Percentiles rank a stretch among this genome's conserved stretches.
Evolutionary conservation across 2,797 vertebrate genomes (phyloP).

Genomic region (Microctenopoma lineatum): DNA sequence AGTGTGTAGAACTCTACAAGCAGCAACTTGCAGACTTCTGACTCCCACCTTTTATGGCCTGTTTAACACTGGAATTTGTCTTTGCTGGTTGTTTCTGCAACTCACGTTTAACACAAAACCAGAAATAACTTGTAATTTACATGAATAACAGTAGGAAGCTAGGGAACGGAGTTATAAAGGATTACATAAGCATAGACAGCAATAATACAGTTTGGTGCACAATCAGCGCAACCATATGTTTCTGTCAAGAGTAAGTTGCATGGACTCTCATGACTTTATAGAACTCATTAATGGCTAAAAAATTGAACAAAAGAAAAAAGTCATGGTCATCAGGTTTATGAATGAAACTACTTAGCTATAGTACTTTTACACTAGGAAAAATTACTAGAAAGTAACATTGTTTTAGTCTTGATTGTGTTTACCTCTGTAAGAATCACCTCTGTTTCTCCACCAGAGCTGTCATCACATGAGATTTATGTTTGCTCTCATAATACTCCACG

Average conservation of each 20-base stretch:
- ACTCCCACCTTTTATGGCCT: conserved; percentile 43
- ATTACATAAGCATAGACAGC: neutral
- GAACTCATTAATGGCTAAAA: neutral
- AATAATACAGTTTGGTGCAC: neutral
- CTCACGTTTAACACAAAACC: conserved; percentile 1
- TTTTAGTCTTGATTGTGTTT: conserved; percentile 2
- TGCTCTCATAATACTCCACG: conserved; percentile 53
- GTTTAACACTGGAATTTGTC: conserved; percentile 36
- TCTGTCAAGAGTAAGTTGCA: neutral
- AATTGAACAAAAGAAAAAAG: neutral
- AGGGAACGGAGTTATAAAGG: neutral
- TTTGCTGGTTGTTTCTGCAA: neutral
- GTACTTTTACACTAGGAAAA: neutral
- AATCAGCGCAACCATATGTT: neutral
- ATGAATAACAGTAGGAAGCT: neutral
- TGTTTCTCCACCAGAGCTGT: conserved; percentile 46
- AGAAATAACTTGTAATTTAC: neutral
- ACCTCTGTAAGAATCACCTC: conserved; percentile 16
- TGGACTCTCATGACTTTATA: neutral
- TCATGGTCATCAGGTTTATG: neutral
- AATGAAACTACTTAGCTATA: neutral
- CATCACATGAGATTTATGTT: conserved; percentile 59
- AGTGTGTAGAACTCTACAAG: conserved; percentile 43
- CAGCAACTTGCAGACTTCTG: conserved; percentile 56
- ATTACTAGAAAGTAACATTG: neutral